Evolutionary conservation across 2,797 vertebrate genomes (phyloP).

Genomic region (Poeciliopsis turneri): DNA sequence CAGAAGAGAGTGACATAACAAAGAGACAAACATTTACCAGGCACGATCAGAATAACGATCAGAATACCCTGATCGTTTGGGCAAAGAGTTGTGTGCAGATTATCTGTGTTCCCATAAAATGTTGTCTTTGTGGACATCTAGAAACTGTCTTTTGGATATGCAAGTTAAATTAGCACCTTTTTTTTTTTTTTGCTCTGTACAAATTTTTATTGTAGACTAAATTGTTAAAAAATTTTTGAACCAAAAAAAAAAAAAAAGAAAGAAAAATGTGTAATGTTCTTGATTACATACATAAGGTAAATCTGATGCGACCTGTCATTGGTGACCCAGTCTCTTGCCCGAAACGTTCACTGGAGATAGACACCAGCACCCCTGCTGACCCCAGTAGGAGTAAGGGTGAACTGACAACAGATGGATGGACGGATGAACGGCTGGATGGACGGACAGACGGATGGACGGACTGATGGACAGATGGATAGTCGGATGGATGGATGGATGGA

Average conservation of each 20-base stretch:
- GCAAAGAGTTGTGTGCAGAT: conserved; percentile 14
- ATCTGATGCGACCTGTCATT: not conserved
- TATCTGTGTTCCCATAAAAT: not conserved
- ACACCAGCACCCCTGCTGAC: too few relatives aligned
- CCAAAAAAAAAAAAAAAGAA: not conserved
- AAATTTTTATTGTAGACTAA: not conserved
- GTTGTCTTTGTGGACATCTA: not conserved
- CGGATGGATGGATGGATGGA: too few relatives aligned
- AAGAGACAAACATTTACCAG: conserved; percentile 18
- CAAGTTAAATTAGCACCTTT: not conserved
- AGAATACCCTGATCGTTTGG: not conserved
- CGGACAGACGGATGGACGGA: too few relatives aligned
- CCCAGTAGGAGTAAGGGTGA: too few relatives aligned
- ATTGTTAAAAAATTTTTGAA: not conserved
- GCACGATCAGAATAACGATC: conserved; percentile 1
- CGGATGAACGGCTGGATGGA: too few relatives aligned
- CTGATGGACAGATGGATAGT: too few relatives aligned
- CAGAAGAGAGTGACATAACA: conserved; percentile 10
- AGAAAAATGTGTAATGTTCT: not conserved
- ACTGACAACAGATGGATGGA: too few relatives aligned
- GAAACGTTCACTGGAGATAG: too few relatives aligned
- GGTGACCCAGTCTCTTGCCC: too few relatives aligned
- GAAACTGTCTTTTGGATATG: not conserved
- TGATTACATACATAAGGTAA: not conserved
- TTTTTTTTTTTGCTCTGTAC: not conserved